Evolutionary conservation across 2,113 vertebrate species (phyloP), one percentile per base, ranked within the genome.

Genomic region (Bos javanicus): DNA sequence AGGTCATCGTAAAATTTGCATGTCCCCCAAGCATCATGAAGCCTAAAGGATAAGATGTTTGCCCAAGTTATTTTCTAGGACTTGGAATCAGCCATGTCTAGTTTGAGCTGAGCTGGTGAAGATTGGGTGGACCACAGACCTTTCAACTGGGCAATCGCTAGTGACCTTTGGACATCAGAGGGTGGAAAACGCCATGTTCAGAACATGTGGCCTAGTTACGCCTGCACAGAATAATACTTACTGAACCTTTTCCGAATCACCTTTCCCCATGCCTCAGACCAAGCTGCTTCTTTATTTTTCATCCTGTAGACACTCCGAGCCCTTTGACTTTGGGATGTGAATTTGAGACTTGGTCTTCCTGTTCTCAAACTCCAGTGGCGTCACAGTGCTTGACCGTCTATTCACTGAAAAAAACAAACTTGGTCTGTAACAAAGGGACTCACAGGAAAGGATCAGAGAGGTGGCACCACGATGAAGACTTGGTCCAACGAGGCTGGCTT

Each of bases 271-370:
- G 17, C 19, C 80, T 54, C 30, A 54, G 80, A 23, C 50, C 46
- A 33, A 52, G 17, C 33, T 54, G 80, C 11, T 54, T 5, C 80
- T 54, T 23, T 82, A 14, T 36, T 33, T n/a, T 82, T 23, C 46
- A 54, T 36, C 19, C 33, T 13, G 3, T 7, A 25, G 33, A 23
- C 6, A 36, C 6, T 7, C 30, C 0, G 10, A 36, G 33, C 19
- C 33, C 33, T 33, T 82, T 36, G 50, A 19, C 50, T 82, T 82
- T n/a, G 30, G 33, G 50, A 23, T n/a, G 50, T 0, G 33, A 33
- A 54, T 54, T 54, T n/a, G 80, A 82, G 80, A 54, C 33, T n/a
- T 14, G 33, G 13, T 36, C 33, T 82, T 12, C 33, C 11, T 82
- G 33, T 54, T 36, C 19, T 36, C 50, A 36, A 23, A 25, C 11